Evolutionary conservation across 2,797 vertebrate genomes (phyloP).

Genomic region (Xenops minutus): DNA sequence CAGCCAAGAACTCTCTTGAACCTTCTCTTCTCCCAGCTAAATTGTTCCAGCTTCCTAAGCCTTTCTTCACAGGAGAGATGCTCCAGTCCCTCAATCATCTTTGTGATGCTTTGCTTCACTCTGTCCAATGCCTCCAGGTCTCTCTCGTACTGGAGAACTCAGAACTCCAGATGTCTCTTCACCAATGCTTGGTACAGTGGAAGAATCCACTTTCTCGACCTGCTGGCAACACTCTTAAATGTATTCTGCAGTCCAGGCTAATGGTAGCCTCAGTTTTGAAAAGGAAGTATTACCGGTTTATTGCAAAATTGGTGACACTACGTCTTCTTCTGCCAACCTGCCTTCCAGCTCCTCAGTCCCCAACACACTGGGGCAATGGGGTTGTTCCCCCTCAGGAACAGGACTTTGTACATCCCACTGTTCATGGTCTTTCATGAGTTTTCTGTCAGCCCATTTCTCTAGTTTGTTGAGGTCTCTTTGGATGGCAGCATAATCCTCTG

Average conservation of each 20-base stretch:
- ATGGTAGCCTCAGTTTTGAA: too few species aligned
- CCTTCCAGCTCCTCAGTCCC: background rate
- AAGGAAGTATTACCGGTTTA: background rate
- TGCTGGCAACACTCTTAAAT: background rate
- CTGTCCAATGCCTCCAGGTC: background rate
- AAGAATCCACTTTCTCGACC: background rate
- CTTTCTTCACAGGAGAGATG: background rate
- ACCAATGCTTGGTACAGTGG: background rate
- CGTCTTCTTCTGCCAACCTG: background rate
- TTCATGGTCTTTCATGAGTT: background rate
- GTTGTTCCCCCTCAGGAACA: background rate
- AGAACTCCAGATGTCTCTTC: background rate
- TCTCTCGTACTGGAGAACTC: background rate
- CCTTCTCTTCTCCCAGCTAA: background rate
- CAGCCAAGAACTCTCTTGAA: background rate
- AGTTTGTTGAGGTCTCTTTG: background rate
- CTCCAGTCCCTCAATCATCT: background rate
- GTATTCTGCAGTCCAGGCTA: background rate
- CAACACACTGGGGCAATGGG: background rate
- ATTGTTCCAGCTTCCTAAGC: background rate
- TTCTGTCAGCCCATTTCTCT: background rate
- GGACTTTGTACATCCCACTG: background rate
- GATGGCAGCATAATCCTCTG: background rate
- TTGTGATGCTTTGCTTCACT: background rate
- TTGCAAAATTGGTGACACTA: background rate